phyloP scores from a whole-genome alignment of 64 coral and sea anemone genomes.

The Exaiptasia diaphana region DNA sequence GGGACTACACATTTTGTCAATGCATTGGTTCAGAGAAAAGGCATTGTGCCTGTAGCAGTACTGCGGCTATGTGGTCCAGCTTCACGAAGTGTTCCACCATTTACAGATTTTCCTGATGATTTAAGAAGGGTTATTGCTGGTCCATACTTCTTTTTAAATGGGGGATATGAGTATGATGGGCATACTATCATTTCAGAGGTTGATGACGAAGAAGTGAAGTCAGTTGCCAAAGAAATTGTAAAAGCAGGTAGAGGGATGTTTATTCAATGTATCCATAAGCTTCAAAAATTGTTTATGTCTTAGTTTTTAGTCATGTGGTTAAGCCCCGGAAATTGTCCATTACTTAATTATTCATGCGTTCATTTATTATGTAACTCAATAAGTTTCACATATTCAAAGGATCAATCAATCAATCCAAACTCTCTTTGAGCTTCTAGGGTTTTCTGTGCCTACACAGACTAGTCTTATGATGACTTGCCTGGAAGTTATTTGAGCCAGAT shows the following conservation, averaged over 20 bases:
- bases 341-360: background rate
- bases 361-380: too few relatives aligned
- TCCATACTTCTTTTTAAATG: constrained; percentile 70
- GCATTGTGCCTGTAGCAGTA: constrained; percentile 60
- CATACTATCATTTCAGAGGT: constrained; percentile 29
- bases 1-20: constrained; percentile 99
- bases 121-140: constrained; percentile 52
- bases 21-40: constrained; percentile 80
- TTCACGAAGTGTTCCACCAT: constrained; percentile 67
- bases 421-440: too few relatives aligned
- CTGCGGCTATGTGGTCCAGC: constrained; percentile 90
- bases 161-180: constrained; percentile 83
- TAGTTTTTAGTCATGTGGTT: background rate
- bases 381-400: too few relatives aligned
- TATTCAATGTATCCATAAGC: too few relatives aligned
- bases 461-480: too few relatives aligned
- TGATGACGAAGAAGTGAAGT: constrained; percentile 60
- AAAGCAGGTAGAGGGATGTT: background rate
- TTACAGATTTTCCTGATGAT: constrained; percentile 84
- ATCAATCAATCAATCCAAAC: too few relatives aligned
- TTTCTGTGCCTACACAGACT: too few relatives aligned
- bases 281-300: background rate
- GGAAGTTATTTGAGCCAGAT: too few relatives aligned
- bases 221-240: constrained; percentile 39
- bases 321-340: background rate